Percentiles rank a stretch among this genome's conserved stretches.
Evolutionary conservation across 2,797 vertebrate genomes (phyloP).

Genomic region (Enteromius trimaculatus): DNA sequence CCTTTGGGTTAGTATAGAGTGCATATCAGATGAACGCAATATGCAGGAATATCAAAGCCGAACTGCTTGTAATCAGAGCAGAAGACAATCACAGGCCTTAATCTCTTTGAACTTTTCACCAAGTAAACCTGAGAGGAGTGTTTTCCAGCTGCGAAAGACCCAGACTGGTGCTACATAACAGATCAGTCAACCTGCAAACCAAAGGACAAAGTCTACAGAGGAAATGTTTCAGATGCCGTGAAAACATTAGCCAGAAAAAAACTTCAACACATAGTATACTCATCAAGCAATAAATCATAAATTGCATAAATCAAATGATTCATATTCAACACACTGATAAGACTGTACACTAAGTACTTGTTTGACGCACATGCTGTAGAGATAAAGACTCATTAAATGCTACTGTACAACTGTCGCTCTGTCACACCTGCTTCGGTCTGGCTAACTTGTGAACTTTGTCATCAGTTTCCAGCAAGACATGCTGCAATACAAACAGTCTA

Average conservation of each 20-base stretch:
- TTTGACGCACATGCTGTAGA: neutral
- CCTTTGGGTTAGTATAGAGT: slow-evolving; percentile 20
- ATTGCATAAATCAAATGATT: neutral
- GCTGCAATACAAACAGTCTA: neutral
- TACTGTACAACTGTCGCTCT: neutral
- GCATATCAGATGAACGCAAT: slow-evolving; percentile 48
- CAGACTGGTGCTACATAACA: slow-evolving; percentile 34
- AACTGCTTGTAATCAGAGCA: slow-evolving; percentile 55
- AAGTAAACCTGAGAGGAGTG: slow-evolving; percentile 51
- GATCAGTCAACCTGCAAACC: slow-evolving; percentile 30
- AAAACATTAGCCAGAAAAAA: neutral
- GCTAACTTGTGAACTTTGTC: neutral
- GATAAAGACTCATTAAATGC: neutral
- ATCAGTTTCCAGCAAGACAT: neutral
- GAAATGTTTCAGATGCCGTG: neutral
- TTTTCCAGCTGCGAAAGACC: slow-evolving; percentile 17
- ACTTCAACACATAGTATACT: neutral
- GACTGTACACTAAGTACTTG: neutral
- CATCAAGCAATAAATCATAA: neutral
- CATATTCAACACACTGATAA: neutral
- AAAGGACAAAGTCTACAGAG: slow-evolving; percentile 17
- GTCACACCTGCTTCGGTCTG: neutral
- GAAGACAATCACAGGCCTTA: slow-evolving; percentile 51
- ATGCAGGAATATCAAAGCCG: slow-evolving; percentile 50
- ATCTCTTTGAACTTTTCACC: slow-evolving; percentile 53